phyloP scores from a whole-genome alignment of 2,888 invertebrate genomes.

The Eupeodes latifasciatus region DNA sequence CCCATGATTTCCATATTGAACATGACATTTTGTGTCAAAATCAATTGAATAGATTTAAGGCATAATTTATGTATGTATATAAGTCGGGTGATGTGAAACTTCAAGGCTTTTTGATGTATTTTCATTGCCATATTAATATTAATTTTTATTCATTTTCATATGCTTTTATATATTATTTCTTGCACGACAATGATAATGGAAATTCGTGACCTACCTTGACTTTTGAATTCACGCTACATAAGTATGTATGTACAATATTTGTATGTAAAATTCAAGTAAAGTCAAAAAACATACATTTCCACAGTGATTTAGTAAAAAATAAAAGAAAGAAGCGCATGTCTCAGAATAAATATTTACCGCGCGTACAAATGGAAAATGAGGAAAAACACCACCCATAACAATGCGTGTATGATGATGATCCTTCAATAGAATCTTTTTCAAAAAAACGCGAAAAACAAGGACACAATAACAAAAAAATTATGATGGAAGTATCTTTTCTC shows the following conservation, averaged over 20 bases:
- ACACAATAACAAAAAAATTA: constrained; percentile 20
- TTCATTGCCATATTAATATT: too few relatives aligned
- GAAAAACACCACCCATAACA: neutral
- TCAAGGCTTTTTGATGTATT: too few relatives aligned
- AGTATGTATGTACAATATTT: too few relatives aligned
- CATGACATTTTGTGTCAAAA: too few relatives aligned
- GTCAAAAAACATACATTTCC: neutral
- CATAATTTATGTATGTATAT: too few relatives aligned
- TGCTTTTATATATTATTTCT: neutral
- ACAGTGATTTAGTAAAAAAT: neutral
- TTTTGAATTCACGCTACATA: constrained; percentile 10
- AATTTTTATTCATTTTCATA: too few relatives aligned
- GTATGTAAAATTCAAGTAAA: neutral
- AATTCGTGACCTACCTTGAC: constrained; percentile 36
- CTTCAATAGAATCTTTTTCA: constrained; percentile 1
- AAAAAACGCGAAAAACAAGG: neutral
- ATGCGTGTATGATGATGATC: constrained; percentile 27
- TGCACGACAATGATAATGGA: neutral
- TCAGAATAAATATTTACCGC: constrained; percentile 9
- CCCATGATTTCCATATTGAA: too few relatives aligned
- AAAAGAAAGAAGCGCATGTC: constrained; percentile 23
- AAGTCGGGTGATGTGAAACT: too few relatives aligned
- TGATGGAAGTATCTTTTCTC: constrained; percentile 29
- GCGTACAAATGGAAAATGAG: neutral
- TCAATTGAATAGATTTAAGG: too few relatives aligned